A percentile compares a stretch with the other conserved stretches of the same genome.
phyloP scores from a whole-genome alignment of 2,888 invertebrate genomes.

The Drosophila mayaguana region DNA sequence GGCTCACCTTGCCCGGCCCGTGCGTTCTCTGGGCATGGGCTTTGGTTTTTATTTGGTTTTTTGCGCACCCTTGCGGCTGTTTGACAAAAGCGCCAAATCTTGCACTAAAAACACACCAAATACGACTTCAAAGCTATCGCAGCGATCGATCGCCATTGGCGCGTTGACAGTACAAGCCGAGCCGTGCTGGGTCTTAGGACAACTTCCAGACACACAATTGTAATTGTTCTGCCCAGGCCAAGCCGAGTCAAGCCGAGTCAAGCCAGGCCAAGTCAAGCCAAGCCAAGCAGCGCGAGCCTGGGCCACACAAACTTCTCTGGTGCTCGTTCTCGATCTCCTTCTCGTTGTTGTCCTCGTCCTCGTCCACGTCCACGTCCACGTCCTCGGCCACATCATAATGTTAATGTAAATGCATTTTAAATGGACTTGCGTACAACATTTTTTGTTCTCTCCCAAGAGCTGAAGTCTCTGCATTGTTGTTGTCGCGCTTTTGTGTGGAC shows the following conservation, averaged over 20 bases:
- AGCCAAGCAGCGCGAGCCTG: not conserved
- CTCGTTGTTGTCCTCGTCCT: slow-evolving; percentile 51
- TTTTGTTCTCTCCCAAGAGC: slow-evolving; percentile 48
- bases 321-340: slow-evolving; percentile 23
- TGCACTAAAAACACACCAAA: slow-evolving; percentile 84
- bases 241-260: not conserved
- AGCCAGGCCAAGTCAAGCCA: slow-evolving; percentile 6
- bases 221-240: slow-evolving; percentile 52
- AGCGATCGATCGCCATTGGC: slow-evolving; percentile 78
- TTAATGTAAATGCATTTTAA: slow-evolving; percentile 84
- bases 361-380: slow-evolving; percentile 58
- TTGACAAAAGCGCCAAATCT: slow-evolving; percentile 84
- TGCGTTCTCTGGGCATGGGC: slow-evolving; percentile 5
- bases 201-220: slow-evolving; percentile 50
- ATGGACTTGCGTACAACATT: slow-evolving; percentile 82
- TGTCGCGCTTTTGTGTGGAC: slow-evolving; percentile 75
- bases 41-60: slow-evolving; percentile 21
- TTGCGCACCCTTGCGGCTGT: slow-evolving; percentile 62
- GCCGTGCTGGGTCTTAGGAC: slow-evolving; percentile 14
- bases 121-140: slow-evolving; percentile 84
- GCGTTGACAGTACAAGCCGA: slow-evolving; percentile 62
- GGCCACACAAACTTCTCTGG: slow-evolving; percentile 54
- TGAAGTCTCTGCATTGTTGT: slow-evolving; percentile 39
- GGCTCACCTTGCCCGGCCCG: slow-evolving; percentile 17
- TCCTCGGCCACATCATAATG: slow-evolving; percentile 82